Evolutionary conservation across 2,113 vertebrate species (phyloP).

Genomic region (Erythrolamprus reginae): DNA sequence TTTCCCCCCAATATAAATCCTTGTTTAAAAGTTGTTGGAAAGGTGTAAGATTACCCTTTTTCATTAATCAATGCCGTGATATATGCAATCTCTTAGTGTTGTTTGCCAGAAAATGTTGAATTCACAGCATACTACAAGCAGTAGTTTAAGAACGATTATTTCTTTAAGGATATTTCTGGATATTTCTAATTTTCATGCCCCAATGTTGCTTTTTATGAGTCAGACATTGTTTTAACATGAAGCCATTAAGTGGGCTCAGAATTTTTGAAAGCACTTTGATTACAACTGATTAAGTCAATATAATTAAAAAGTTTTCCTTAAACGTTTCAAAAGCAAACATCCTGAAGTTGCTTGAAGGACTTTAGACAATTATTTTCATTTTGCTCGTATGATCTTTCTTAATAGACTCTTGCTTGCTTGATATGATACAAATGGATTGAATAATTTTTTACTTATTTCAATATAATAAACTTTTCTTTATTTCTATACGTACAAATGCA

Average conservation of each 20-base stretch:
- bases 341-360: not conserved
- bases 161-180: not conserved
- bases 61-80: not conserved
- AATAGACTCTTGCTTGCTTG: not conserved
- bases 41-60: not conserved
- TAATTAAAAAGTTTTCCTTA: not conserved
- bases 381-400: not conserved
- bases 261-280: not conserved
- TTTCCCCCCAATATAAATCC: not conserved
- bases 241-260: not conserved
- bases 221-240: not conserved
- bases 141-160: not conserved
- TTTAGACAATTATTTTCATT: not conserved
- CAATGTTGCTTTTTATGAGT: not conserved
- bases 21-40: not conserved
- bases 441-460: not conserved
- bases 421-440: not conserved
- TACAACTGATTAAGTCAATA: not conserved
- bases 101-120: constrained; percentile 4
- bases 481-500: not conserved
- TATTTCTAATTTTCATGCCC: not conserved
- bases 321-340: not conserved
- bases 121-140: not conserved
- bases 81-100: not conserved
- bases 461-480: not conserved